Base-by-base conservation (phyloP, 2,113 vertebrate species). In the Physeter macrocephalus region DNA sequence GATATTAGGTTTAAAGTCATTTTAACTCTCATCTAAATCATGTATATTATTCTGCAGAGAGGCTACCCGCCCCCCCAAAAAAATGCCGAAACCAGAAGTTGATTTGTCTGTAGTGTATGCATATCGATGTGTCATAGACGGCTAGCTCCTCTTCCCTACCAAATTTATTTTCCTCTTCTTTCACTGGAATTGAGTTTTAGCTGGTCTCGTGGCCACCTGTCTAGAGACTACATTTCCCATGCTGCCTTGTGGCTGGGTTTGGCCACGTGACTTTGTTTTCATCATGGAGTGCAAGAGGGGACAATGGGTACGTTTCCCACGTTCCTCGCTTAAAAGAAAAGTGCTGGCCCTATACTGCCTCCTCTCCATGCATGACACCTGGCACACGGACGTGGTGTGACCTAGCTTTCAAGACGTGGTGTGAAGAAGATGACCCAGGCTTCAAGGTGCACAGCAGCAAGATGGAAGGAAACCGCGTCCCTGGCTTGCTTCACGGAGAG, bases 171-270 rank as follows among this genome's bases (percentile, higher is more conserved):
- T 82, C 77, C 59, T 62, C 89, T 95, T 90, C 83, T 93, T 81
- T 61, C 52, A 23, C 74, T 97, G 80, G 67, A 84, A 94, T 78
- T 96, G 84, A 83, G 21, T 74, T 96, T 96, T 57, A 80, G 21
- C 67, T 78, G 57, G 80, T 75, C 21, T 54, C 69, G 62, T 15
- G 64, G 57, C 81, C 85, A 72, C 75, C 72, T 84, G 54, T 88
- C 90, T 82, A 83, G 78, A 97, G 88, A 93, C 83, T 93, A 36
- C 52, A 96, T 85, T 95, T 92, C 62, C 93, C 80, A 82, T 81
- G 88, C 43, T 94, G 41, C 95, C 72, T 89, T 86, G 64, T 89
- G 88, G n/a, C 66, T 94, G 49, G 23, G 54, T 82, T n/a, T 64
- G 9, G 36, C 75, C 49, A 39, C 57, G 64, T 88, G 36, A 95